phyloP scores from a whole-genome alignment of 2,113 vertebrate species.

The Calonectris borealis region DNA sequence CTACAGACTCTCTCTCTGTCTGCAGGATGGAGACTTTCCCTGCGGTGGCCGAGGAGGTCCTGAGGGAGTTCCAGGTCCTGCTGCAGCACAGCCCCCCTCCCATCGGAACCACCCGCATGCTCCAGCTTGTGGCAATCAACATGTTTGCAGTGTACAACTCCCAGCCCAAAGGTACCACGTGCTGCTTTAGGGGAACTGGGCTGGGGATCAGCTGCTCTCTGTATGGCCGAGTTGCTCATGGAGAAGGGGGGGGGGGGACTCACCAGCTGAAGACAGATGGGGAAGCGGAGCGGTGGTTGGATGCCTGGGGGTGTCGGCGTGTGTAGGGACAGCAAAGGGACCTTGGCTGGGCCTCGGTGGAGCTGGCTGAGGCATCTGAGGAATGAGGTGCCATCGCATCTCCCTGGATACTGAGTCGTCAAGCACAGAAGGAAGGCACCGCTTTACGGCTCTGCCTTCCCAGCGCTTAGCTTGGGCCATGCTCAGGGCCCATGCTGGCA shows the following conservation, averaged over 20 bases:
- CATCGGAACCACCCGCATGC: constrained; percentile 88
- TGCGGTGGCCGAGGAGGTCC: constrained; percentile 83
- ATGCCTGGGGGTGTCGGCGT: constrained; percentile 47
- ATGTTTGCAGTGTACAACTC: constrained; percentile 96
- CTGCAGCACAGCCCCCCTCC: constrained; percentile 90
- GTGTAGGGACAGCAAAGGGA: not conserved
- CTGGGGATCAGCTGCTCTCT: not conserved
- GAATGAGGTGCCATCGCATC: not conserved
- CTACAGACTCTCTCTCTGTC: constrained; percentile 26
- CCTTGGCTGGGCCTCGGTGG: not conserved
- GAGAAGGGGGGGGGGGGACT: not conserved
- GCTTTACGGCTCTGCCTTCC: not conserved
- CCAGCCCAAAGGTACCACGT: constrained; percentile 84
- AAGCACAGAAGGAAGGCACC: not conserved
- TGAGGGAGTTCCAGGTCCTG: constrained; percentile 90
- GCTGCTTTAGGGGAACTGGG: not conserved
- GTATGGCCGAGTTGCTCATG: not conserved
- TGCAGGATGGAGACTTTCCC: constrained; percentile 97
- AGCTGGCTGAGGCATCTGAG: constrained; percentile 15
- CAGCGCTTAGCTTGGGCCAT: rapidly evolving
- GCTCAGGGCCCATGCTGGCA: not conserved
- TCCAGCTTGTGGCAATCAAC: constrained; percentile 97
- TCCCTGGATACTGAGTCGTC: not conserved
- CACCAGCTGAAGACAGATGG: not conserved
- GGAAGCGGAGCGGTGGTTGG: constrained; percentile 30